Evolutionary conservation across 1,140 invertebrate species (phyloP), one percentile per base, ranked within the genome.

Genomic region (Pantala flavescens): DNA sequence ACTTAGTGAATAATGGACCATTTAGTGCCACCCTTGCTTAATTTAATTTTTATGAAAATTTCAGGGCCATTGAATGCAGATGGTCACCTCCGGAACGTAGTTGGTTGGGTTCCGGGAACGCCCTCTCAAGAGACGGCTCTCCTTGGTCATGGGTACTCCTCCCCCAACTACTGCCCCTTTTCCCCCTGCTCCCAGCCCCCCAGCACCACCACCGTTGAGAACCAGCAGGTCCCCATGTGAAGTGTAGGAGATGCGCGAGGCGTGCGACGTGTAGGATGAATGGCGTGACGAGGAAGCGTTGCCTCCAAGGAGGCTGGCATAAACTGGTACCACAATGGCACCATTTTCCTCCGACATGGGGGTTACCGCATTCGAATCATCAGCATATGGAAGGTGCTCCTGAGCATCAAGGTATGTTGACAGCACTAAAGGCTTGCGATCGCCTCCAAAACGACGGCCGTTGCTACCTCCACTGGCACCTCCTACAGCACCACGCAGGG

Each of bases 341-440:
- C 95, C 94, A 82, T 96, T 97, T 83, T 98, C 96, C 85, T 98
- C 97, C 73, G 95, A 97, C 93, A 97, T 97, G 16, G 97, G 97
- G 71, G 96, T 98, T 3, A 98, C 96, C 72, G 96, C 97, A 80
- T 96, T 96, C 71, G 95, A 98, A 83, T 98, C 96, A 82, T 98
- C 97, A 28, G 96, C 96, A 83, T 96, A 98, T 19, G 97, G 97
- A 79, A 98, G 88, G 83, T 98, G 94, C 85, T 97, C 95, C 83
- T 97, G 93, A 74, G 95, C 95, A 82, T 98, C 96, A 80, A 97
- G 86, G 85, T 96, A 97, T 73, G 94, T 96, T 78, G 94, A 96
- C 73, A 97, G 85, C 70, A 98, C 95, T 75, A 98, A 86, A 5
- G 96, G 96, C 82, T 97, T 97, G 76, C 93, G 89, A 83, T 97